Conservation (phyloP, 2,797 vertebrate genomes). For the Smutsia gigantea region DNA sequence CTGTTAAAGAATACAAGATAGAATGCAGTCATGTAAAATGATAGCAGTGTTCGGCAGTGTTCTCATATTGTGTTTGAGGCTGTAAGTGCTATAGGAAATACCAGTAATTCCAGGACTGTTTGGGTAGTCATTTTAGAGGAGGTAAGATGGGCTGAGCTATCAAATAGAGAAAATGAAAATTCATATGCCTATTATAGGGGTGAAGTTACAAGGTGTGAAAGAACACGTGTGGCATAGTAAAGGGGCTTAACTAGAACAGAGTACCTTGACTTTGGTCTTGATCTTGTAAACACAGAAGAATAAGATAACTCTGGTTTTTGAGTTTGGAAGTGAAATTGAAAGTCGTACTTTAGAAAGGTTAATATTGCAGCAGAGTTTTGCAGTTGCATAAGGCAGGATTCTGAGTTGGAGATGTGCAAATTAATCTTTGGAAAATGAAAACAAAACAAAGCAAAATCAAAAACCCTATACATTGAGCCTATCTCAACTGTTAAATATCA, state of each 20-base stretch:
- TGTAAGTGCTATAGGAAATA: not conserved
- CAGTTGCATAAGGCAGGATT: not conserved
- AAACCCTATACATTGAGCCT: not conserved
- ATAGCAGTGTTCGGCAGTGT: not conserved
- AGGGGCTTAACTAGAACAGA: not conserved
- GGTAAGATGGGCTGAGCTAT: not conserved
- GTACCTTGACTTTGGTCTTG: not conserved
- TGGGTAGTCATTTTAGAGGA: constrained; percentile 7
- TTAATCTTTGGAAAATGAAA: not conserved
- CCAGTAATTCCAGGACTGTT: not conserved
- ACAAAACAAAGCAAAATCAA: not conserved
- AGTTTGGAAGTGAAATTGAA: not conserved
- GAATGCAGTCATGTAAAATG: not conserved
- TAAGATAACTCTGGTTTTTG: not conserved
- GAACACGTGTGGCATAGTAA: not conserved
- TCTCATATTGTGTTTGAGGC: not conserved
- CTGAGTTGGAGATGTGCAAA: not conserved
- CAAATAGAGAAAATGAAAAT: not conserved
- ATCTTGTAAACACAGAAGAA: not conserved
- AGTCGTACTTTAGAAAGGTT: not conserved
- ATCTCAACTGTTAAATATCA: not conserved
- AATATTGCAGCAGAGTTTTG: not conserved
- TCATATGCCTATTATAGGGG: not conserved
- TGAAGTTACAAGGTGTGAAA: not conserved
- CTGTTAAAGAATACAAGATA: not conserved